phyloP scores from a whole-genome alignment of 2,888 invertebrate genomes.

The Sycophila texana region DNA sequence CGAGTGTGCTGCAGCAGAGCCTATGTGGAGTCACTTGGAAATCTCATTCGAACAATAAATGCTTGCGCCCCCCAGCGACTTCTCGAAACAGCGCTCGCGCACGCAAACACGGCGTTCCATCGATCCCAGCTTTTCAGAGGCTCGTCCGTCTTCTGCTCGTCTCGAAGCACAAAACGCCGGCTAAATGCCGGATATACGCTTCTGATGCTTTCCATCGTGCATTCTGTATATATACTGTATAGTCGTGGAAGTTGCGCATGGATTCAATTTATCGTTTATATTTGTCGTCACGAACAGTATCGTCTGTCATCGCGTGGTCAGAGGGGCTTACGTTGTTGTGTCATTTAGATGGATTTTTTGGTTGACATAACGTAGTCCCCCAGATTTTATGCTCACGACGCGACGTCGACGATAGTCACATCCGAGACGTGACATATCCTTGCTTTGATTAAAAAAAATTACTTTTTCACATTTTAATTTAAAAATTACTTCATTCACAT shows the following conservation, averaged over 20 bases:
- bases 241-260: constrained; percentile 5
- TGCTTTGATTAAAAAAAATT: too few relatives aligned
- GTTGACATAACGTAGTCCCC: too few relatives aligned
- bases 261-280: constrained; percentile 9
- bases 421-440: too few relatives aligned
- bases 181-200: constrained; percentile 16
- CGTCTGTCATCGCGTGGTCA: neutral
- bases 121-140: constrained; percentile 6
- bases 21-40: constrained; percentile 35
- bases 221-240: constrained; percentile 46
- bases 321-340: too few relatives aligned
- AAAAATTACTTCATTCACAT: too few relatives aligned
- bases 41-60: constrained; percentile 28
- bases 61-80: neutral
- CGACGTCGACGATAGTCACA: too few relatives aligned
- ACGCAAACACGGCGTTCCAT: constrained; percentile 37
- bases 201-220: constrained; percentile 10
- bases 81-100: constrained; percentile 29
- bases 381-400: too few relatives aligned
- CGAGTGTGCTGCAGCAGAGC: constrained; percentile 56
- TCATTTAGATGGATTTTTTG: too few relatives aligned
- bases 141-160: neutral
- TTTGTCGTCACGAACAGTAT: neutral
- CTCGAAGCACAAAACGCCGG: neutral
- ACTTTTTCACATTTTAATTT: neutral